A percentile compares a stretch with the other conserved stretches of the same genome.
phyloP scores from a whole-genome alignment of 2,113 vertebrate genomes.

The Candoia aspera region DNA sequence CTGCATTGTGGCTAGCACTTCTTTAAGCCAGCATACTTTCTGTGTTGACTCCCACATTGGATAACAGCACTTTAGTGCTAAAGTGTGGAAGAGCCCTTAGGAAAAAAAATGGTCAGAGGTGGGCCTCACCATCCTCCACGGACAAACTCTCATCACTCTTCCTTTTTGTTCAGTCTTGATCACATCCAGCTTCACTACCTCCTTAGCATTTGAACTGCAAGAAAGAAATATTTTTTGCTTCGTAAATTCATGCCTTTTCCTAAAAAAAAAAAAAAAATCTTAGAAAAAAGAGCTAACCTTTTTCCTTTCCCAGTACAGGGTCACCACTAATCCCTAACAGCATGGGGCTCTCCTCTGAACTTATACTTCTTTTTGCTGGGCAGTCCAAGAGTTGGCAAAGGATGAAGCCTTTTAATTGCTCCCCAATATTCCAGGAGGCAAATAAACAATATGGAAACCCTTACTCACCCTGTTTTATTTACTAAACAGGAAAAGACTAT shows the following conservation, averaged over 20 bases:
- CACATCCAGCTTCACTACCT: neutral
- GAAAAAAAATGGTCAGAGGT: neutral
- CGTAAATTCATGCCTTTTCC: conserved; percentile 3
- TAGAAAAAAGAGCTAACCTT: neutral
- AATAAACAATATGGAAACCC: neutral
- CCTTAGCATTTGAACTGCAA: neutral
- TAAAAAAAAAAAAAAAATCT: neutral
- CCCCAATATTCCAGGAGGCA: neutral
- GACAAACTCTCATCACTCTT: neutral
- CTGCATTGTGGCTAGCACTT: neutral
- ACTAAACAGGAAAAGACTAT: neutral
- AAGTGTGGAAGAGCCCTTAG: neutral
- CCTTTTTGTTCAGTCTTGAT: neutral
- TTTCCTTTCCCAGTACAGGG: neutral
- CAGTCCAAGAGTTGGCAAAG: neutral
- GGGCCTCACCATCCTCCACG: neutral
- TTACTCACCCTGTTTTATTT: neutral
- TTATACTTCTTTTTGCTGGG: too few species aligned
- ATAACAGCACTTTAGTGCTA: neutral
- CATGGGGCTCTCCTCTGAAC: neutral
- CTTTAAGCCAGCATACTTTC: neutral
- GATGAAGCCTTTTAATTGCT: neutral
- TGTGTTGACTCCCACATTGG: neutral
- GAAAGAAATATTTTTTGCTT: conserved; percentile 12
- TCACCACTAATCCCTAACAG: neutral